Evolutionary conservation across 2,888 invertebrate species (phyloP), one percentile per base, ranked within the genome.

Genomic region (Thereva unica): DNA sequence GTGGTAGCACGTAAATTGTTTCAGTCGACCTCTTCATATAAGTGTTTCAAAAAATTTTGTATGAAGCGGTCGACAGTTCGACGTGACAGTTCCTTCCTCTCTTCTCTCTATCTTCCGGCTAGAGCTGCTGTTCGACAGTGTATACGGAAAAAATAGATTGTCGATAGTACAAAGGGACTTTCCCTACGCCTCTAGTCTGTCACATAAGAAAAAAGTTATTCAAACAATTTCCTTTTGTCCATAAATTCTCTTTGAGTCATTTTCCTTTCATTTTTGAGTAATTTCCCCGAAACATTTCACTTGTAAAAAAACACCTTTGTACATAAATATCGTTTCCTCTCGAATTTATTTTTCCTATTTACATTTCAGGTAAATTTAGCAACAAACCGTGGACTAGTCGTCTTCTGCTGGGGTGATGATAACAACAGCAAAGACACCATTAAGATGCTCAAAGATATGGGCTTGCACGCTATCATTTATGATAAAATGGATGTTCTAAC

Each of bases 321-420:
- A 8, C 50, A 49, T 49, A n/a, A n/a, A 9, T 49, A 10, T 10
- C n/a, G 7, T 53, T 37, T 38, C 2, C n/a, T 53, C 10, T 38
- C 3, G 9, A 37, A 10, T 38, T 40, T 49, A 55, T 69, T 35
- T 45, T 64, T 64, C 76, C 73, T 53, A 59, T 45, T 59, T 47
- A 54, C 66, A 41, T 66, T 68, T 47, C 76, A 89, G 89, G 89
- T 95, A 8, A 87, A 89, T 74, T 78, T 90, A 71, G 93, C 91
- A 2, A 90, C 89, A 72, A 87, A 91, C 73, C 87, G 89, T 10
- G 92, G 92, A 8, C 84, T 97, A 64, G 89, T 96, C 4, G 87
- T 96, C 70, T 98, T 98, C 81, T 95, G 95, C 76, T 98, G 97
- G 97, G 98, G 98, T 37, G 96, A 97, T 74, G 95, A 96, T 75